Evolutionary conservation across 1,140 invertebrate species (phyloP).

Genomic region (Steinernema feltiae): DNA sequence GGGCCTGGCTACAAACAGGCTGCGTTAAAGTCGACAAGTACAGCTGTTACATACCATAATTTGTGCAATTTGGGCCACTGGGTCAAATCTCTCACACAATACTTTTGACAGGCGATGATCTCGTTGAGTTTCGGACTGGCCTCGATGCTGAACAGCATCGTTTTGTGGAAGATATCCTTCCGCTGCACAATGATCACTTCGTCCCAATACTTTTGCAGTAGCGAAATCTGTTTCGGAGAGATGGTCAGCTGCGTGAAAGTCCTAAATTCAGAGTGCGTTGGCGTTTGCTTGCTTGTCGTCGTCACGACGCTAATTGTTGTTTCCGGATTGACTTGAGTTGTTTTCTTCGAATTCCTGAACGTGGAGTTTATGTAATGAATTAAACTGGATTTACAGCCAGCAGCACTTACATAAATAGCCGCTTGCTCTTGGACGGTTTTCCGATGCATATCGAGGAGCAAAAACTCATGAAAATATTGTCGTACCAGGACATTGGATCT

Average conservation of each 20-base stretch:
- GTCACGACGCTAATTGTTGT: too few species aligned
- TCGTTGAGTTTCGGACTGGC: slow-evolving; percentile 52
- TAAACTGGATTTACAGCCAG: too few species aligned
- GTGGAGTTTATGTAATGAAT: too few species aligned
- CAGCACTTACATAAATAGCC: too few species aligned
- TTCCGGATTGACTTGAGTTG: too few species aligned
- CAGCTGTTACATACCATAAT: slow-evolving; percentile 44
- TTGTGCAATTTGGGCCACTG: slow-evolving; percentile 50
- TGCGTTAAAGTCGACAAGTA: not conserved
- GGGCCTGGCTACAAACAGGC: slow-evolving; percentile 47
- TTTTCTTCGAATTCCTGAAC: too few species aligned
- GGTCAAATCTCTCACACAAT: slow-evolving; percentile 48
- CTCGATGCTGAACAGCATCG: slow-evolving; percentile 52
- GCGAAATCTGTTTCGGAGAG: not conserved
- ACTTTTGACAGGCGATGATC: slow-evolving; percentile 50
- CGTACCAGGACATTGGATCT: too few species aligned
- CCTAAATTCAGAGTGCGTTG: not conserved
- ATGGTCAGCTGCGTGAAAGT: not conserved
- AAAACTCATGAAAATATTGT: too few species aligned
- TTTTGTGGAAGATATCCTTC: slow-evolving; percentile 46
- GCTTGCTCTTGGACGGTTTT: too few species aligned
- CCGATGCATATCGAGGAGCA: too few species aligned
- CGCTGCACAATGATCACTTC: not conserved
- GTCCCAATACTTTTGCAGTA: not conserved
- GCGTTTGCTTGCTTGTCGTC: too few species aligned